Conservation (phyloP, 1,140 invertebrate genomes). For the Hydropsyche tenuis region DNA sequence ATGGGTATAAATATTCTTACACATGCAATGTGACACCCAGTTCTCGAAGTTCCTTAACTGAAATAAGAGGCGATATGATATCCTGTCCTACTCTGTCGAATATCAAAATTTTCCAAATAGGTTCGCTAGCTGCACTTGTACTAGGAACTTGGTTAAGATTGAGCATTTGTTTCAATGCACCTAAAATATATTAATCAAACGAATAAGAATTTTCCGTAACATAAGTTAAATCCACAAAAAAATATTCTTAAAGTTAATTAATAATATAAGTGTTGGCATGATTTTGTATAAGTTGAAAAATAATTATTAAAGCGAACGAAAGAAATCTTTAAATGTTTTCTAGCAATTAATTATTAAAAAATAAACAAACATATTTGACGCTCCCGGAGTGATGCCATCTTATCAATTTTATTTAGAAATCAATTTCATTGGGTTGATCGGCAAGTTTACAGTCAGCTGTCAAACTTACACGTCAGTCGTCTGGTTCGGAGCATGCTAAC, state of each 20-base stretch:
- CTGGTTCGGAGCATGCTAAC: conserved; percentile 46
- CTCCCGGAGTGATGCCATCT: conserved; percentile 73
- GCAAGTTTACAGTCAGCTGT: conserved; percentile 31
- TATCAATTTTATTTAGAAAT: conserved; percentile 46
- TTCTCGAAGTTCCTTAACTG: conserved; percentile 94
- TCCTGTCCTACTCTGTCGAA: conserved; percentile 97
- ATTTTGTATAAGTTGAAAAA: too few relatives aligned
- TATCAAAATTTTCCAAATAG: conserved; percentile 94
- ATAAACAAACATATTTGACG: conserved; percentile 72
- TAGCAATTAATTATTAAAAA: too few relatives aligned
- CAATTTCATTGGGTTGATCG: conserved; percentile 25
- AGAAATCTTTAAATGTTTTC: too few relatives aligned
- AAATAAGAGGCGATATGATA: conserved; percentile 96
- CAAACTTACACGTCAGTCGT: conserved; percentile 48
- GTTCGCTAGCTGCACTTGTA: conserved; percentile 79
- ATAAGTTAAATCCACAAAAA: too few relatives aligned
- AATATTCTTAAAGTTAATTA: too few relatives aligned
- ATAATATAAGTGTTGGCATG: too few relatives aligned
- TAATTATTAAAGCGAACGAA: too few relatives aligned
- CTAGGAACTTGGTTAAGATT: conserved; percentile 86
- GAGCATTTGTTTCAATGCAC: conserved; percentile 91
- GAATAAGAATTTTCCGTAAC: too few relatives aligned
- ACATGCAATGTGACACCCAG: conserved; percentile 97
- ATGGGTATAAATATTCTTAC: conserved; percentile 66
- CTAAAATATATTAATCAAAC: conserved; percentile 59